phyloP scores from a whole-genome alignment of 2,888 invertebrate species.

The Ormyrus nitidulus region DNA sequence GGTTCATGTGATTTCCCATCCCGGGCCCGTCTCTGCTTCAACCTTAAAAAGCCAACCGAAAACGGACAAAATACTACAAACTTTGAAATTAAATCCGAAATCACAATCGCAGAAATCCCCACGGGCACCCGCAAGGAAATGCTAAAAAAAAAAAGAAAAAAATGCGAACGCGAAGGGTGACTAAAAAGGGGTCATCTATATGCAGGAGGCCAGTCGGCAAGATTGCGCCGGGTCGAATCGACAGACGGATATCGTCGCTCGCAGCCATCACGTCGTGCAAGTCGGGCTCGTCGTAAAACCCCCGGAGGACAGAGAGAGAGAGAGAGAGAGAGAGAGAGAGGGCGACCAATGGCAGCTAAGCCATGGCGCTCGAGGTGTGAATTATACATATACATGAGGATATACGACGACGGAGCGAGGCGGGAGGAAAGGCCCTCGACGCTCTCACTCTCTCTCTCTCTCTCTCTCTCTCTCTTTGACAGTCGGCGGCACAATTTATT shows the following conservation, averaged over 20 bases:
- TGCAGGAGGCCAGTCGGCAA: constrained; percentile 10
- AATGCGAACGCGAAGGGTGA: not conserved
- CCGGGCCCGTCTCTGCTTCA: too few species aligned
- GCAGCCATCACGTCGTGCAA: not conserved
- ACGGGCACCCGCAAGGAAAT: too few species aligned
- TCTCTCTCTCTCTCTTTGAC: constrained; percentile 55
- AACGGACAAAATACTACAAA: too few species aligned
- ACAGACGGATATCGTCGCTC: constrained; percentile 14
- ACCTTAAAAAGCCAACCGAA: too few species aligned
- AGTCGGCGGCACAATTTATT: constrained; percentile 64
- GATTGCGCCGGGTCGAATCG: constrained; percentile 26
- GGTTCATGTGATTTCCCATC: too few species aligned
- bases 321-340: constrained; percentile 58
- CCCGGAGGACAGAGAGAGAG: constrained; percentile 30
- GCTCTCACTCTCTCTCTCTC: constrained; percentile 10
- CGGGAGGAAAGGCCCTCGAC: not conserved
- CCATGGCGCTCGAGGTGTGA: constrained; percentile 75
- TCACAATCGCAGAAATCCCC: too few species aligned
- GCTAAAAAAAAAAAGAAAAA: not conserved
- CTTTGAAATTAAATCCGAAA: too few species aligned
- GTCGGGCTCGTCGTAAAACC: constrained; percentile 28
- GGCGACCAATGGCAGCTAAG: constrained; percentile 71
- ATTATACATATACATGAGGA: constrained; percentile 76
- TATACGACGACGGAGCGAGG: constrained; percentile 56
- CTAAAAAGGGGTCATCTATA: constrained; percentile 34